phyloP scores from a whole-genome alignment of 2,888 invertebrate species.

The Nephrotoma flavescens region DNA sequence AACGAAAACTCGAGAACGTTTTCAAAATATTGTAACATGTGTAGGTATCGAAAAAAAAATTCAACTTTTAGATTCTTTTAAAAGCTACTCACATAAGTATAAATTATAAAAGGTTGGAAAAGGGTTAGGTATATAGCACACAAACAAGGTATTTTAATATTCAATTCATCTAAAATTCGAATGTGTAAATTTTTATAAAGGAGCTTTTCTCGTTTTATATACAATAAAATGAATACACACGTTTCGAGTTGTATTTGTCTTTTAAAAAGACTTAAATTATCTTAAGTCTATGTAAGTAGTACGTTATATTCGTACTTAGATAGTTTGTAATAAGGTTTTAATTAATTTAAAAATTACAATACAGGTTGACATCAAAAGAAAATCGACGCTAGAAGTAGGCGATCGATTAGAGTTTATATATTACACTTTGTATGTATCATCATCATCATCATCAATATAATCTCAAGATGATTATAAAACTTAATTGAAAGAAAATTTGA shows the following conservation, averaged over 20 bases:
- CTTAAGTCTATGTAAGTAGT: background rate
- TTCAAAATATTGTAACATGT: too few species aligned
- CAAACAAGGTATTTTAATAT: background rate
- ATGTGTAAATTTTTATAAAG: background rate
- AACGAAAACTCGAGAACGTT: too few species aligned
- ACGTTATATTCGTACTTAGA: too few species aligned
- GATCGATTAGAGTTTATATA: background rate
- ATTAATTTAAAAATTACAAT: too few species aligned
- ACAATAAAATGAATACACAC: background rate
- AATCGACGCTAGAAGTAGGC: too few species aligned
- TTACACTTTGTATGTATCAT: background rate
- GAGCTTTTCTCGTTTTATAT: background rate
- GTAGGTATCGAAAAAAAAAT: too few species aligned
- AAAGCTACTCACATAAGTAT: background rate
- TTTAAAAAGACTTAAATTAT: background rate
- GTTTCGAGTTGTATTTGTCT: too few species aligned
- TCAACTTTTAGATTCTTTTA: background rate
- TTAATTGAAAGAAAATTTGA: background rate
- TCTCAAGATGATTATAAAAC: background rate
- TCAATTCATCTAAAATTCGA: background rate
- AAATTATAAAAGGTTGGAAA: background rate
- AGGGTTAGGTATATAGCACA: background rate
- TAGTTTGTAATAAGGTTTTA: too few species aligned
- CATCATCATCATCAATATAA: background rate
- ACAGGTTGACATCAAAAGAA: too few species aligned